A percentile compares a stretch with the other conserved stretches of the same genome.
Conservation (phyloP, 2,797 vertebrate genomes). For the Cercopithecus mitis region DNA sequence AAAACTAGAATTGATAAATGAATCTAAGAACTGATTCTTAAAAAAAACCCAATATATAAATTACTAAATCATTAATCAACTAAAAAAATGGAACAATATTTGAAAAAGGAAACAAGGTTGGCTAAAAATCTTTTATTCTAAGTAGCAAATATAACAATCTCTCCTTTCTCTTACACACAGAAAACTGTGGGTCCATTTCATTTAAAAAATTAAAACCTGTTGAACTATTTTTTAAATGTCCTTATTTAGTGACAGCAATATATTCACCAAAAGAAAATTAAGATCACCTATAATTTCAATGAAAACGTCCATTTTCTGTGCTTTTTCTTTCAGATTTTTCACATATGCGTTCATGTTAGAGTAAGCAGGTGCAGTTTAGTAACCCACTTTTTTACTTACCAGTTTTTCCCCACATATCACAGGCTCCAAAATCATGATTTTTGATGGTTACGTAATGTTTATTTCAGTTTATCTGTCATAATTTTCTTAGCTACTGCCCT, state of each 20-base stretch:
- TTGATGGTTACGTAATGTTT: background rate
- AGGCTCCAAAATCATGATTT: background rate
- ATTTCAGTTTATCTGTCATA: background rate
- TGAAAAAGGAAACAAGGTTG: background rate
- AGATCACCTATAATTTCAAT: background rate
- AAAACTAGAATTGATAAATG: constrained; percentile 34
- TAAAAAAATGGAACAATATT: background rate
- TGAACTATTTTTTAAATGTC: background rate
- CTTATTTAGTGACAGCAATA: background rate
- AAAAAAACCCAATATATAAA: background rate
- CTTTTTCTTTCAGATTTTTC: background rate
- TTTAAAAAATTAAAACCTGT: background rate
- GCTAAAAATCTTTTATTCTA: background rate
- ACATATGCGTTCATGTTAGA: background rate
- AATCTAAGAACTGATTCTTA: constrained; percentile 8
- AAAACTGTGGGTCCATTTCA: background rate
- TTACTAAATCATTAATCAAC: constrained; percentile 1
- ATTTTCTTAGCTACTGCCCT: constrained; percentile 10
- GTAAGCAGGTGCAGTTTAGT: background rate
- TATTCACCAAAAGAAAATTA: background rate
- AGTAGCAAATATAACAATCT: background rate
- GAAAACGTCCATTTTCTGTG: background rate
- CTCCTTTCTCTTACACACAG: background rate
- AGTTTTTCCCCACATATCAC: background rate
- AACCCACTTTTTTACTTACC: background rate